These are phyloP conservation scores for Potamilus streckersoni DNA, from an alignment of 1,140 invertebrate species.

Conservation along the genomic window DNA sequence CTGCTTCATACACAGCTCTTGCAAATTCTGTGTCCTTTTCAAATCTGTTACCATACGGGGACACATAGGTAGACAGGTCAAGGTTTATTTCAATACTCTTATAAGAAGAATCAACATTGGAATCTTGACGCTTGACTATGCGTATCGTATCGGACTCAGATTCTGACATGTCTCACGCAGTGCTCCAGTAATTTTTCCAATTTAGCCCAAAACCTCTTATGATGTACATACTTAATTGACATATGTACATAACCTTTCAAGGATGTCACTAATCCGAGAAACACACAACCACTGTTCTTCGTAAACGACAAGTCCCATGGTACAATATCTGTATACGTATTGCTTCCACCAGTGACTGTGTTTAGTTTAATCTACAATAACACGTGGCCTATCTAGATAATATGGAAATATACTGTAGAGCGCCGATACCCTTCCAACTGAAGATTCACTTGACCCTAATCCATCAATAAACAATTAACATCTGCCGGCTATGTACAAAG, in stretches of 20 bases:
- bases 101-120: constrained; percentile 10
- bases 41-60: constrained; percentile 47
- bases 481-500: too few species aligned
- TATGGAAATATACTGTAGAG: too few species aligned
- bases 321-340: too few species aligned
- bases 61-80: constrained; percentile 21
- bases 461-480: too few species aligned
- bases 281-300: neutral
- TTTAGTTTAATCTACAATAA: too few species aligned
- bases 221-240: neutral
- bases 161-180: constrained; percentile 17
- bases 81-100: constrained; percentile 17
- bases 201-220: neutral
- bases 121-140: constrained; percentile 26
- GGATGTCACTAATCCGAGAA: neutral
- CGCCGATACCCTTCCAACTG: too few species aligned
- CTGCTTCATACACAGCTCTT: constrained; percentile 88
- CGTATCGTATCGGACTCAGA: constrained; percentile 21
- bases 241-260: neutral
- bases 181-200: neutral
- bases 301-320: too few species aligned
- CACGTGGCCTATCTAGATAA: too few species aligned
- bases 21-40: constrained; percentile 83
- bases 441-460: too few species aligned
- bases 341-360: too few species aligned